Evolutionary conservation across 2,797 vertebrate species (phyloP), one percentile per base, ranked within the genome.

Genomic region (Sphenopsis melanotis): DNA sequence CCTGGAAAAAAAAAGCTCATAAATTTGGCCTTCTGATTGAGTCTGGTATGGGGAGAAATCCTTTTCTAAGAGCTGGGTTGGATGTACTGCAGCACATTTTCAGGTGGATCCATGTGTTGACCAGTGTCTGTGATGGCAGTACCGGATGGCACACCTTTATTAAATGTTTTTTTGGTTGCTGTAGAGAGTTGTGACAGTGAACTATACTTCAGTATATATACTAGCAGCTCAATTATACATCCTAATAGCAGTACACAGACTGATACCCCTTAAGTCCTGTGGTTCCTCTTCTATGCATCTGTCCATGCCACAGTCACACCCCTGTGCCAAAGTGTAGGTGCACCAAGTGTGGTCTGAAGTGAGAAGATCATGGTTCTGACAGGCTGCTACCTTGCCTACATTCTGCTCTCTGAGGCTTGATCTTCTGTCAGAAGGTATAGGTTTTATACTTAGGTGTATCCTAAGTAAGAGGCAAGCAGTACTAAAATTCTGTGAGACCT

Each of bases 391-490:
- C 5, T 4, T 71, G 34, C 63, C 63, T 57, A 2, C 7, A 13
- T 36, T 30, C 65, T 49, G 13, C 57, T 63, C 41, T 46, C 83
- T 78, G 57, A 61, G 56, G 34, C 27, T 3, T 36, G 41, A 42
- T n/a, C 60, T 49, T 21, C 68, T 30, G 32, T 21, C 71, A 87
- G 50, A 79, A 87, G 20, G 56, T 26, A 30, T 41, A 12, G 8
- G 23, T 87, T 77, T 63, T 83, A 29, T 46, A 49, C 37, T 29
- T 11, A 6, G 6, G 21, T 20, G 29, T 44, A 41, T 26, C 44
- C 30, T 37, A n/a, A 26, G 8, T 15, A 32, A 0, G 0, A 75
- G 26, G 22, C 44, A 81, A 61, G 46, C 21, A 52, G 36, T 34
- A 83, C 19, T 34, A 57, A 71, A 81, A 50, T 75, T 50, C 70